Percentiles rank a stretch among this genome's conserved stretches.
These are phyloP conservation scores for Bruchidius siliquastri DNA, from an alignment of 2,888 invertebrate genomes.

Conservation along the genomic window DNA sequence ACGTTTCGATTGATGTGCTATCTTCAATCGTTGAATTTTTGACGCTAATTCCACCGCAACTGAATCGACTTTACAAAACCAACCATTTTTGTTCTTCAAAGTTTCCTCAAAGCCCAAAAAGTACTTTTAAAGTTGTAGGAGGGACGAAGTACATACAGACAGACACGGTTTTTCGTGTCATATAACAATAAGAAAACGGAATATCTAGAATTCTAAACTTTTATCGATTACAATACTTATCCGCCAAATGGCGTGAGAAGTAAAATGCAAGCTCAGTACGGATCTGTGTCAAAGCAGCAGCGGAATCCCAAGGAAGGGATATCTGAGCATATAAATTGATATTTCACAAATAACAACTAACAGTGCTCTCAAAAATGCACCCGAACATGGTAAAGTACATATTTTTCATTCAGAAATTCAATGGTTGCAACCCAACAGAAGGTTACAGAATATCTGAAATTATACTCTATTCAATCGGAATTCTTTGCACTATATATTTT, in stretches of 20 bases:
- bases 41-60: too few relatives aligned
- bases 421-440: neutral
- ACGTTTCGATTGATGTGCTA: too few relatives aligned
- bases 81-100: too few relatives aligned
- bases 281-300: neutral
- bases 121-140: too few relatives aligned
- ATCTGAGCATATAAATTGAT: neutral
- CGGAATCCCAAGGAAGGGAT: neutral
- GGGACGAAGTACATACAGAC: too few relatives aligned
- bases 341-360: neutral
- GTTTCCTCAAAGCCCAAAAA: too few relatives aligned
- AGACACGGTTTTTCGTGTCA: neutral
- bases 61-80: too few relatives aligned
- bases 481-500: neutral
- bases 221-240: neutral
- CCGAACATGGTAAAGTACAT: neutral
- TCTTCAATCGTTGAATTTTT: too few relatives aligned
- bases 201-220: too few relatives aligned
- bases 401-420: neutral
- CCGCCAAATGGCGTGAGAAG: too few relatives aligned
- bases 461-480: neutral
- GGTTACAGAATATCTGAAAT: neutral
- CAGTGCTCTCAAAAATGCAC: neutral
- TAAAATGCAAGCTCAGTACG: neutral
- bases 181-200: neutral